A percentile compares a stretch with the other conserved stretches of the same genome.
Conservation (phyloP, 1,140 invertebrate genomes). For the Brachionus koreanus region DNA sequence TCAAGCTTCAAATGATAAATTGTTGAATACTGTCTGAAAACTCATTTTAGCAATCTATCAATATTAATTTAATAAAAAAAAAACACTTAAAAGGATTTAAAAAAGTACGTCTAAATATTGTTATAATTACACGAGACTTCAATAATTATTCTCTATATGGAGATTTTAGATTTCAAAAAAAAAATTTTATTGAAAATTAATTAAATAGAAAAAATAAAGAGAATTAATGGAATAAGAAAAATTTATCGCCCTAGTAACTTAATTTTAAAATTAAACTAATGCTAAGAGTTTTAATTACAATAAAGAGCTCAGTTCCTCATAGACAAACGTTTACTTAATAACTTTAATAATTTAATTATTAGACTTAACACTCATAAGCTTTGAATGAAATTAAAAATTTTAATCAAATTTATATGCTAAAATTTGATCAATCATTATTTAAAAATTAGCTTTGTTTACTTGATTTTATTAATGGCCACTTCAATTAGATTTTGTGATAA, state of each 20-base stretch:
- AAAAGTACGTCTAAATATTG: slow-evolving; percentile 14
- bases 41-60: not conserved
- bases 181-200: not conserved
- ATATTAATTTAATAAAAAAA: not conserved
- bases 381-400: not conserved
- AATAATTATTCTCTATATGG: not conserved
- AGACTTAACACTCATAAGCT: not conserved
- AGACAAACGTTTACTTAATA: not conserved
- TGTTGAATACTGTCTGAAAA: slow-evolving; percentile 34
- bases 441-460: not conserved
- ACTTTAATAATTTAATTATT: not conserved
- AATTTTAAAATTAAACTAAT: not conserved
- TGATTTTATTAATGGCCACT: not conserved
- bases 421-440: not conserved
- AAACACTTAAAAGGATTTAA: slow-evolving; percentile 21
- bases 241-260: not conserved
- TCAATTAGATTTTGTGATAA: not conserved
- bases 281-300: not conserved
- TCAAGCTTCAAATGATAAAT: slow-evolving; percentile 9
- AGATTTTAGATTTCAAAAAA: not conserved
- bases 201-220: not conserved
- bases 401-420: slow-evolving; percentile 10
- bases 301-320: not conserved
- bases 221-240: not conserved
- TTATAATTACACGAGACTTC: not conserved